Evolutionary conservation across 2,888 invertebrate genomes (phyloP), one percentile per base, ranked within the genome.

Genomic region (Apomyelois bistriatella): DNA sequence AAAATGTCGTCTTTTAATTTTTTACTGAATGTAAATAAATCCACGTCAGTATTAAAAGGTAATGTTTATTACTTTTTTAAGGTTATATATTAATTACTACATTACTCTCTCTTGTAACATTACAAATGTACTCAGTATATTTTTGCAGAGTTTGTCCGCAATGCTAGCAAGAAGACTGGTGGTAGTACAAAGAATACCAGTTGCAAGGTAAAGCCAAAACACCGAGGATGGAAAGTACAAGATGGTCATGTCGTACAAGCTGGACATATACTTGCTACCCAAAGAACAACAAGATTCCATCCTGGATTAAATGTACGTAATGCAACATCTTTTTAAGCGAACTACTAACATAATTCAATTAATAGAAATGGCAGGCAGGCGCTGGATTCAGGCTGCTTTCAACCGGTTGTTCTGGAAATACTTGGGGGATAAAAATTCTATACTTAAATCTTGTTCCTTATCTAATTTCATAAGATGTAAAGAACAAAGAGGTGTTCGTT

Each of bases 181-280:
- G 92, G 93, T 1, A 95, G 94, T 83, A 94, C 95, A 8, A 91
- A 92, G 60, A 96, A 95, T 70, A 92, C 90, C 0, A 93, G 91
- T 64, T 92, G 93, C 12, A 93, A 94, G 71, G 85, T 92, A 0
- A 92, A 91, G 66, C 94, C 96, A 0, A 96, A 96, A 72, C 95
- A 94, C 66, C 92, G 96, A 72, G 95, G 95, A 0, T 94, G 94
- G 93, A 94, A 93, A 66, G 93, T 93, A n/a, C 94, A 94, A 65
- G 95, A 96, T 68, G 95, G 95, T 0, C 81, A 91, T 62, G 70
- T 64, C 55, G 96, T 96, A 3, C 82, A 92, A 47, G 77, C 91
- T 8, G 95, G 95, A 37, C 92, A 93, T 48, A 92, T 95, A 64
- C 70, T 96, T 54, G 96, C 88, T 0, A 93, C 93, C 0, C 96